Base-by-base conservation (phyloP, 2,888 invertebrate genomes). In the Nasonovia ribisnigri region DNA sequence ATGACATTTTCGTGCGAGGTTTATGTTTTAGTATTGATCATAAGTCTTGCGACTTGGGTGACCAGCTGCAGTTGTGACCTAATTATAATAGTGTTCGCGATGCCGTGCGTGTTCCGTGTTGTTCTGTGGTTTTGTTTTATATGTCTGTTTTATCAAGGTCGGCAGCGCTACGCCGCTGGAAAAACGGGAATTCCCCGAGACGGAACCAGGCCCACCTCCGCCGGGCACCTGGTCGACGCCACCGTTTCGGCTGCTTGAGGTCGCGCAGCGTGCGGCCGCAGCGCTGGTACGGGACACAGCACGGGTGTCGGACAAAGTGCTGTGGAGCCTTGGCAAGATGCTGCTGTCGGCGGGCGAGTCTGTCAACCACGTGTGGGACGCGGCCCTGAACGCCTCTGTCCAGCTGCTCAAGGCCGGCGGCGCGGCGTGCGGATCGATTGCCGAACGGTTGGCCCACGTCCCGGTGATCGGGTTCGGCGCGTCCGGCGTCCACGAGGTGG, bases 321-420 rank as follows among this genome's bases (percentile, higher is more conserved):
- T 48, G 86, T 90, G 90, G 93, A 60, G 51, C 84, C 3, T 51
- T 13, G 90, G 86, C 36, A 54, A 36, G 42, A 13, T 86, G 16
- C 42, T 93, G 46, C 89, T 93, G 84, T 84, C 84, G 86, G 36
- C 60, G 4, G 93, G 86, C 46, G 90, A 90, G 60, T n/a, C 90
- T 86, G 42, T 90, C 20, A 93, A 90, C 90, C 26, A 4, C 60
- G n/a, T 84, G 90, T 86, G 84, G 93, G 67, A 93, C 90, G 84
- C 86, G 48, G 67, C 57, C 29, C 29, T 93, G 43, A 42, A n/a
- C 48, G 0, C 67, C 16, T 29, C 84, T 20, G 2, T 93, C 48
- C 48, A 3, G 42, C 57, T 93, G 90, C 26, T 89, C 57, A 84
- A n/a, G 42, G 51, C 77, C 29, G 90, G 90, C 48, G 57, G 90